Percentiles rank a stretch among this genome's conserved stretches.
These are phyloP conservation scores for Thinocorus orbignyianus DNA, from an alignment of 2,113 vertebrate species.

Conservation along the genomic window DNA sequence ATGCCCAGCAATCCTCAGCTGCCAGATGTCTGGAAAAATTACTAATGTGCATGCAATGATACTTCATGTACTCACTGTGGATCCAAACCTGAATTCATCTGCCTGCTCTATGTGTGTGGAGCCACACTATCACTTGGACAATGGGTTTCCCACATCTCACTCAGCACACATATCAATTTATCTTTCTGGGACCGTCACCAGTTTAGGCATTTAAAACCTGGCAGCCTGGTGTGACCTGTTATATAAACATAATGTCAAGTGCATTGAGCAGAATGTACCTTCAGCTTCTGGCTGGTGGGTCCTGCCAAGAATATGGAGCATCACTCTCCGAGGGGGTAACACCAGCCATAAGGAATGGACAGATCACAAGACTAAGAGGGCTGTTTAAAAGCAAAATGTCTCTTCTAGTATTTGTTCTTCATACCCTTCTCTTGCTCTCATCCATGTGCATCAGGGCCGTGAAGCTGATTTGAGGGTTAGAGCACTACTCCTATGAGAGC, in stretches of 20 bases:
- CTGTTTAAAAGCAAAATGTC: background rate
- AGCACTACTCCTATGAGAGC: too few species aligned
- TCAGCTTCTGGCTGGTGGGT: background rate
- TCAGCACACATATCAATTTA: background rate
- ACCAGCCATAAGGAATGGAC: background rate
- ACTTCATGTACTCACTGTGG: background rate
- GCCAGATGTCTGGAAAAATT: background rate
- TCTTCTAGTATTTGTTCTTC: background rate
- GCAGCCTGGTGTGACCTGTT: background rate
- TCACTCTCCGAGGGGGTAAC: fast-evolving
- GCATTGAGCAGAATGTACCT: background rate
- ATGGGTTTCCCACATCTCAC: background rate
- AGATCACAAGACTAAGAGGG: background rate
- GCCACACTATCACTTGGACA: background rate
- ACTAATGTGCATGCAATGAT: background rate
- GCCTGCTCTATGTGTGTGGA: background rate
- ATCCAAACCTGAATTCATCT: background rate
- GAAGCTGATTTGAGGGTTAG: too few species aligned
- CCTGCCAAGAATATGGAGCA: background rate
- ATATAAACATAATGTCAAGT: background rate
- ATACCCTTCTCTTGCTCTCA: fast-evolving
- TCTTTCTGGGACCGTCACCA: background rate
- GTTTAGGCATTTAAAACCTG: background rate
- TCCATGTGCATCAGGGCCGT: fast-evolving
- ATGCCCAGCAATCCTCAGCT: background rate